Percentiles rank a stretch among this genome's conserved stretches.
Conservation (phyloP, 92 coral and sea anemone species). For the Muricea muricata region DNA sequence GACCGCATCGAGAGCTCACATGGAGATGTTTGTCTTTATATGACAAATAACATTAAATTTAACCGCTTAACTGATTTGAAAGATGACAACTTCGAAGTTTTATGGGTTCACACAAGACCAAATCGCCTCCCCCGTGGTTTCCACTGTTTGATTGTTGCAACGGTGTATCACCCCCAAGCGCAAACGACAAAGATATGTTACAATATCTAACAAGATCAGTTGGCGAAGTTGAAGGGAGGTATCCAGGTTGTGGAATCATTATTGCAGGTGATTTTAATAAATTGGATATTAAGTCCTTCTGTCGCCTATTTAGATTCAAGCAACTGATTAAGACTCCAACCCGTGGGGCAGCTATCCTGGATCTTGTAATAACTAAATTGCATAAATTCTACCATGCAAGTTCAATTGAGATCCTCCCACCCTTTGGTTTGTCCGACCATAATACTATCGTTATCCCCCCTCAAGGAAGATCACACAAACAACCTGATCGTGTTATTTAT, state of each 20-base stretch:
- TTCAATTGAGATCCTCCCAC: slow-evolving; percentile 11
- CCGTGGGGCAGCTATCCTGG: slow-evolving; percentile 1
- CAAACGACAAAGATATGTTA: neutral
- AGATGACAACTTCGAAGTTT: slow-evolving; percentile 14
- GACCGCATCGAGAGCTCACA: slow-evolving; percentile 11
- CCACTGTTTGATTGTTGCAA: slow-evolving; percentile 5
- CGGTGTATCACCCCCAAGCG: neutral
- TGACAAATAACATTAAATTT: neutral
- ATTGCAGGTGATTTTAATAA: slow-evolving; percentile 40
- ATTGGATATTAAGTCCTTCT: slow-evolving; percentile 3
- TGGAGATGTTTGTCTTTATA: slow-evolving; percentile 23
- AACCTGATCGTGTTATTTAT: neutral
- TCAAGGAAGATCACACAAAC: neutral
- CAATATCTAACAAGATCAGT: slow-evolving; percentile 18
- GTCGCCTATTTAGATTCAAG: slow-evolving; percentile 21
- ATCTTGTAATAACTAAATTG: slow-evolving; percentile 35
- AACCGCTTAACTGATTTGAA: neutral
- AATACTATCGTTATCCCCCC: slow-evolving; percentile 22
- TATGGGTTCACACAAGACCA: slow-evolving; percentile 20
- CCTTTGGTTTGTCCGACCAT: slow-evolving; percentile 47
- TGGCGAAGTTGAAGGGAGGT: slow-evolving; percentile 7
- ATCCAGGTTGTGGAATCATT: slow-evolving; percentile 39
- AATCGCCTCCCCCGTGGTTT: slow-evolving; percentile 23
- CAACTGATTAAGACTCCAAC: slow-evolving; percentile 32
- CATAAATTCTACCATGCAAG: neutral